Percentiles rank a stretch among this genome's conserved stretches.
Conservation (phyloP, 2,113 vertebrate genomes). For the Telmatochromis sp. region DNA sequence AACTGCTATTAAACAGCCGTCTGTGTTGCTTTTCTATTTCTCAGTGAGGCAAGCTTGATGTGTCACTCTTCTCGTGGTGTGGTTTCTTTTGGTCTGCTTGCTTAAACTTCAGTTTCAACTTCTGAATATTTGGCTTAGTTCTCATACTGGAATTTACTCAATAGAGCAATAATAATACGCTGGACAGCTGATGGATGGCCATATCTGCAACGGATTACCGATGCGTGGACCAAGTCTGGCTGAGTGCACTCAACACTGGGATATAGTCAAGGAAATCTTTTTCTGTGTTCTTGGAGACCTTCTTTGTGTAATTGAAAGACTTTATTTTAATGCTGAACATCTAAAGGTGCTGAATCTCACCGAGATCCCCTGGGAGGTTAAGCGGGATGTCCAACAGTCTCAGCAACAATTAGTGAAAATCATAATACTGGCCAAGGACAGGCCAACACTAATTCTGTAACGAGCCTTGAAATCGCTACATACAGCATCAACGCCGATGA, state of each 20-base stretch:
- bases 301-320: background rate
- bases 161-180: background rate
- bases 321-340: constrained; percentile 11
- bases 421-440: background rate
- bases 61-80: background rate
- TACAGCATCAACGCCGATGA: background rate
- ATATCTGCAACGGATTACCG: background rate
- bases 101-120: background rate
- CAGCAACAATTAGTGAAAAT: background rate
- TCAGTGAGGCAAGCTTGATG: background rate
- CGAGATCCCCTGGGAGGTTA: background rate
- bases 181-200: background rate
- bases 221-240: background rate
- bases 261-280: background rate
- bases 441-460: background rate
- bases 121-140: background rate
- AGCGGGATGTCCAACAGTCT: background rate
- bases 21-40: background rate
- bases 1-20: background rate
- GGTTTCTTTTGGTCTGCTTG: background rate
- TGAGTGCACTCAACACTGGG: background rate
- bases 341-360: background rate
- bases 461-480: background rate
- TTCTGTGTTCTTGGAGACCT: background rate
- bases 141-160: background rate